Evolutionary conservation across 1,140 invertebrate species (phyloP).

Genomic region (Aradophagus sp.): DNA sequence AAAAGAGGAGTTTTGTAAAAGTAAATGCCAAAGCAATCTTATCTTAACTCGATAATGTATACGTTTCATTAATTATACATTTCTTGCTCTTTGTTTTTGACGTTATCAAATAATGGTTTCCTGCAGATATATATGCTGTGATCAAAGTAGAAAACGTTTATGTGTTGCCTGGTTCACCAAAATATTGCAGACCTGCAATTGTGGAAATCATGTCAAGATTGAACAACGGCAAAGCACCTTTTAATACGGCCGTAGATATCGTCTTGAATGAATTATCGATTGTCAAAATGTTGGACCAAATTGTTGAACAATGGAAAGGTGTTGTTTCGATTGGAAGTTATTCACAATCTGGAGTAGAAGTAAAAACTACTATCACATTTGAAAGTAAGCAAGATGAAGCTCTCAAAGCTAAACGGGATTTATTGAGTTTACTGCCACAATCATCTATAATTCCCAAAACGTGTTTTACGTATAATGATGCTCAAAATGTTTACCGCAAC

Average conservation of each 20-base stretch:
- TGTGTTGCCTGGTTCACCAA: constrained; percentile 83
- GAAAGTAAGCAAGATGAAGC: constrained; percentile 67
- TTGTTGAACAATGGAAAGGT: constrained; percentile 74
- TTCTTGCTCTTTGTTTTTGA: too few species aligned
- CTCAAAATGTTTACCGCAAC: constrained; percentile 32
- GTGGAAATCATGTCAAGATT: constrained; percentile 60
- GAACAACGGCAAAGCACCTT: constrained; percentile 18
- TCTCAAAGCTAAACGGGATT: constrained; percentile 62
- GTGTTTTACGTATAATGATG: constrained; percentile 47
- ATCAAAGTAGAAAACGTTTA: constrained; percentile 81
- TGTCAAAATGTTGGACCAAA: constrained; percentile 74
- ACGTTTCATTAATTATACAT: not conserved
- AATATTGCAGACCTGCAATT: constrained; percentile 77
- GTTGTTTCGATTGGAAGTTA: constrained; percentile 82
- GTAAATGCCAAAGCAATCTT: constrained; percentile 12
- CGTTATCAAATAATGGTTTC: not conserved
- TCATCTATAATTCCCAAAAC: constrained; percentile 33
- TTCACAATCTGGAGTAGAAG: constrained; percentile 74
- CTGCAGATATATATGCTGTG: constrained; percentile 74
- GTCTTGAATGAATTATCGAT: constrained; percentile 77
- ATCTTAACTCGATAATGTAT: not conserved
- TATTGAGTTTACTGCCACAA: constrained; percentile 58
- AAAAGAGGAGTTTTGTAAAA: constrained; percentile 25
- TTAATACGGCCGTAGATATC: constrained; percentile 67
- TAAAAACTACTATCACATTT: constrained; percentile 73